These are phyloP conservation scores for Mesocricetus auratus DNA, from an alignment of 2,113 vertebrate genomes.

Conservation along the genomic window DNA sequence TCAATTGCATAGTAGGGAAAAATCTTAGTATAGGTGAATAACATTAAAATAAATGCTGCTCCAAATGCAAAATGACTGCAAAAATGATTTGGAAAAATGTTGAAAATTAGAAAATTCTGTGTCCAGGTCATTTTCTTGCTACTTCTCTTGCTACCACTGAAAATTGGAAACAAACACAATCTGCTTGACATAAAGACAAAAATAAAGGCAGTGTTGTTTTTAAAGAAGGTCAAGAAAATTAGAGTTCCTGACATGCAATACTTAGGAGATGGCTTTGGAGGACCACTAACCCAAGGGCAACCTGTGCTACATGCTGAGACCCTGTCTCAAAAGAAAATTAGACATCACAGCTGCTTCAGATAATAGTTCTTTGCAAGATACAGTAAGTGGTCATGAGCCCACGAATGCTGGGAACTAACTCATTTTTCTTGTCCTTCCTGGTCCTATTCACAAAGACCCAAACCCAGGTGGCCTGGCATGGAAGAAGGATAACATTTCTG, in stretches of 20 bases:
- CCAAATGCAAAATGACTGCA: not conserved
- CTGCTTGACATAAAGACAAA: not conserved
- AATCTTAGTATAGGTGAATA: conserved; percentile 48
- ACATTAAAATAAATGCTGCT: conserved; percentile 2
- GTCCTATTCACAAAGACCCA: not conserved
- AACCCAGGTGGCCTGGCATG: not conserved
- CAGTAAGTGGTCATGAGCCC: not conserved
- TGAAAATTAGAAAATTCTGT: not conserved
- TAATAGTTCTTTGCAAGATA: not conserved
- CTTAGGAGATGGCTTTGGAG: not conserved
- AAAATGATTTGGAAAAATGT: conserved; percentile 22
- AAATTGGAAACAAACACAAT: not conserved
- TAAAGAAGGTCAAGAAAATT: conserved; percentile 18
- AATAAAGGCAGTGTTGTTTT: not conserved
- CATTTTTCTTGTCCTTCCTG: not conserved
- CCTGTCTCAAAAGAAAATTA: not conserved
- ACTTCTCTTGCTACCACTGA: not conserved
- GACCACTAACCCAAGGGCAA: not conserved
- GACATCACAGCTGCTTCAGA: not conserved
- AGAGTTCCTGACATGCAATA: no score
- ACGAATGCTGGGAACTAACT: not conserved
- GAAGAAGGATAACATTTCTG: not conserved
- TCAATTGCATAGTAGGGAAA: conserved; percentile 17
- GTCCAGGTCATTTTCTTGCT: not conserved
- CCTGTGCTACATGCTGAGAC: not conserved